phyloP scores from a whole-genome alignment of 1,140 invertebrate genomes.

The Micrasema longulum region DNA sequence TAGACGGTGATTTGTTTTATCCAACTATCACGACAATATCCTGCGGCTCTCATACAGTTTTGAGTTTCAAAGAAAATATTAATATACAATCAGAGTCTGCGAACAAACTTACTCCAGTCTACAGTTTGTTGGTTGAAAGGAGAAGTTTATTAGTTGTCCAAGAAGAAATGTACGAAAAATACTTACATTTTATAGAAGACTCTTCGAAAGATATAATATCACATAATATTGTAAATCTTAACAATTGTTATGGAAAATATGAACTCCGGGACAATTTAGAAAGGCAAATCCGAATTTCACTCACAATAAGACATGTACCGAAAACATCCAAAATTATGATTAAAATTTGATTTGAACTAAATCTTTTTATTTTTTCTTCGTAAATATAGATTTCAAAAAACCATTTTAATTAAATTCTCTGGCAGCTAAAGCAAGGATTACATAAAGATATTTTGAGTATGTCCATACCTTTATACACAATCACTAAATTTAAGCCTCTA shows the following conservation, averaged over 20 bases:
- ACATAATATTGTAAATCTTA: conserved; percentile 76
- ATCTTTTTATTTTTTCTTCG: no score
- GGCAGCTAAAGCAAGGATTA: no score
- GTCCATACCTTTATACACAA: no score
- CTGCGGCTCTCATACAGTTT: conserved; percentile 88
- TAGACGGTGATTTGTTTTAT: conserved; percentile 94
- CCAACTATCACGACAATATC: conserved; percentile 94
- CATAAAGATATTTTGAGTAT: no score
- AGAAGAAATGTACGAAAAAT: conserved; percentile 85
- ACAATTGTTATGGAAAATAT: conserved; percentile 70
- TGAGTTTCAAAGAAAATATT: conserved; percentile 81
- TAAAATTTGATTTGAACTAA: conserved; percentile 58
- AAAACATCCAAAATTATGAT: conserved; percentile 86
- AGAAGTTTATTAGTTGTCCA: conserved; percentile 89
- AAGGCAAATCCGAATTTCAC: conserved; percentile 83
- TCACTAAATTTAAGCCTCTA: no score
- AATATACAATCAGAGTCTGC: conserved; percentile 54
- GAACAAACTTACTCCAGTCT: conserved; percentile 57
- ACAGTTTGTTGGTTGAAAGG: conserved; percentile 84
- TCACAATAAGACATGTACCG: conserved; percentile 95
- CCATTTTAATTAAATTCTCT: no score
- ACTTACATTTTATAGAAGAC: conserved; percentile 92
- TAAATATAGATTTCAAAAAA: no score
- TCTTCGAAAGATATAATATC: conserved; percentile 76
- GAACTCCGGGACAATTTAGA: conserved; percentile 69